Base-by-base conservation (phyloP, 2,888 invertebrate genomes). In the Augochlorella aurata region DNA sequence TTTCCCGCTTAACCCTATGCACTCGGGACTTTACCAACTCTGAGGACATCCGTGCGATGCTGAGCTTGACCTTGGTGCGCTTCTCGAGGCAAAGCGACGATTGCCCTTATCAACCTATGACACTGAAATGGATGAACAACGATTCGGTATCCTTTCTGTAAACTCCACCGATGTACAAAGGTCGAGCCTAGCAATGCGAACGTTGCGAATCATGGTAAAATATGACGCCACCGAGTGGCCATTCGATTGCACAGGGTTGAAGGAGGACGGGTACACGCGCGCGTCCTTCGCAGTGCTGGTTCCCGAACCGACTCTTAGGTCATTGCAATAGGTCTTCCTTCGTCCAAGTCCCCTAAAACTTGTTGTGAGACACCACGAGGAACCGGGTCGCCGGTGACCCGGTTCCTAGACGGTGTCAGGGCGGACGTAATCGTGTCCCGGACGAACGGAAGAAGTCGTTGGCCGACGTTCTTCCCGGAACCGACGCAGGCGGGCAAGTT, bases 281-380 rank as follows among this genome's bases (percentile, higher is more conserved):
- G 61, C 14, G 24, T 24, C 58, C 58, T 58, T 29, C 8, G 8
- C 61, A 72, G 68, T 75, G 82, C 76, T 67, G 79, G 74, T 84
- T 81, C 79, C 80, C 83, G 87, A 87, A 85, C 82, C 86, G 85
- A 84, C 79, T 82, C 86, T 87, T 87, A 87, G 88, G 82, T 87
- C 87, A 86, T 76, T 87, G 82, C 72, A 84, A 79, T 79, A 74
- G 87, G 82, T 85, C 88, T 86, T 87, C 88, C 87, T 87, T 86
- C 86, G 77, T 85, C 86, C 84, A 29, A 29, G 29, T 3, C 29
- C 29, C 29, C 29, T 45, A 58, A 24, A 24, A 24, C 12, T 24
- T 21, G 58, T 10, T 21, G 21, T 21, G 24, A 24, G 58, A 58
- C 58, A 24, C 58, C 58, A 14, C 24, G 0, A 14, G 14, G 58